phyloP scores from a whole-genome alignment of 1,140 invertebrate genomes.

The Cydia splendana region DNA sequence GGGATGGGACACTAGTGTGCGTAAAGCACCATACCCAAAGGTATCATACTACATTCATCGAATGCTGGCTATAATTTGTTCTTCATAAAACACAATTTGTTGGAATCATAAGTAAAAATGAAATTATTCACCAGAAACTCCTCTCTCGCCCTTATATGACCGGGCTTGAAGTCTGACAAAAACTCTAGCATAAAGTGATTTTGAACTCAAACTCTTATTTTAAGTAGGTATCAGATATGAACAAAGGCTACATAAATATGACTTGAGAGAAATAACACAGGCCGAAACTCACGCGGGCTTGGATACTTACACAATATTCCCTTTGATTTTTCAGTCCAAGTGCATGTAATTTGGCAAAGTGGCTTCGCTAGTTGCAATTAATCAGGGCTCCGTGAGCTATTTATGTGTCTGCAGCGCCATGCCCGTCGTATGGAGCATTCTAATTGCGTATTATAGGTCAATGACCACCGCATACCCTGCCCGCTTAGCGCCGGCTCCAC shows the following conservation, averaged over 20 bases:
- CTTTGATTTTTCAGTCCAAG: background rate
- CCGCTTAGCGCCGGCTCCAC: constrained; percentile 50
- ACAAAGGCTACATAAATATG: too few species aligned
- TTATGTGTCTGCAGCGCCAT: constrained; percentile 65
- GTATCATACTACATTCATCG: too few species aligned
- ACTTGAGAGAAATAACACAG: too few species aligned
- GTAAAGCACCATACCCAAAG: too few species aligned
- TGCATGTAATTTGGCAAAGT: constrained; percentile 31
- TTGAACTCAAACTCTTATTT: too few species aligned
- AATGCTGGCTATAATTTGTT: too few species aligned
- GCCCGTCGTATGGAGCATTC: constrained; percentile 73
- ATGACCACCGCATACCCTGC: constrained; percentile 53
- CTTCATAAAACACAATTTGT: too few species aligned
- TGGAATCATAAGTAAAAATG: too few species aligned
- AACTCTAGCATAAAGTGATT: too few species aligned
- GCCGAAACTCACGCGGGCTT: background rate
- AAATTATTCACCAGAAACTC: background rate
- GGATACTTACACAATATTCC: background rate
- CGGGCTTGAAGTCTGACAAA: too few species aligned
- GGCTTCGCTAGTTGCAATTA: constrained; percentile 59
- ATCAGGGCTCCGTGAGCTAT: constrained; percentile 69
- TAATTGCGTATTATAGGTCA: constrained; percentile 77
- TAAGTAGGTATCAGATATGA: too few species aligned
- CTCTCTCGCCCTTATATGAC: background rate
- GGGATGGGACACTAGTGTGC: too few species aligned